phyloP scores from a whole-genome alignment of 1,140 invertebrate species.

The Semibalanus balanoides region DNA sequence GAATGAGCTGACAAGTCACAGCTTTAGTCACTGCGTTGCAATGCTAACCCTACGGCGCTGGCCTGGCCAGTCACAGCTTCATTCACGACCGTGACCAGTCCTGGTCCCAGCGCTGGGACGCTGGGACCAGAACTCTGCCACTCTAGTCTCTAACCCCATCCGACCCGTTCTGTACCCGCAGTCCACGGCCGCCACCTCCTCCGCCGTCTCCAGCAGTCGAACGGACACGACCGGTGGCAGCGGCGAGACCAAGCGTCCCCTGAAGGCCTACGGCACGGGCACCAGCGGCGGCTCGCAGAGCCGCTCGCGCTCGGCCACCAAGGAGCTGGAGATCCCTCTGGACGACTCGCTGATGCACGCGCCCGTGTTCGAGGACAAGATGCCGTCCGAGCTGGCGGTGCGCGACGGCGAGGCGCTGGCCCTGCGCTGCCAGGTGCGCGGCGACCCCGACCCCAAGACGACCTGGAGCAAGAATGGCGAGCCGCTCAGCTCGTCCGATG shows the following conservation, averaged over 20 bases:
- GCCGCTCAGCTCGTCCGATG: slow-evolving; percentile 56
- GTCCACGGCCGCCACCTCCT: too few species aligned
- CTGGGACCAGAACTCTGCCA: too few species aligned
- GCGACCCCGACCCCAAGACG: slow-evolving; percentile 81
- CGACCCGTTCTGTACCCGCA: too few species aligned
- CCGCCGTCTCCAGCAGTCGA: too few species aligned
- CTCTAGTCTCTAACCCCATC: too few species aligned
- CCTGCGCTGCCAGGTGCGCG: slow-evolving; percentile 60
- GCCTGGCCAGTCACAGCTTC: too few species aligned
- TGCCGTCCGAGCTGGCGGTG: slow-evolving; percentile 49
- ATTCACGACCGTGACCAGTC: too few species aligned
- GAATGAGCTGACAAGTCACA: too few species aligned
- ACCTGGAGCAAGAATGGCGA: slow-evolving; percentile 71
- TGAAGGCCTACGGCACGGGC: slow-evolving; percentile 63
- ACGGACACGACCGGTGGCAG: neutral
- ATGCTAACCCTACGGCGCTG: too few species aligned
- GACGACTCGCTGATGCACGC: slow-evolving; percentile 67
- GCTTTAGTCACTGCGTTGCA: too few species aligned
- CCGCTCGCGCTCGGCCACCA: slow-evolving; percentile 72
- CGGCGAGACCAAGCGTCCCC: slow-evolving; percentile 30
- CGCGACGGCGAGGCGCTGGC: slow-evolving; percentile 67
- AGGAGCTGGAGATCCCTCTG: slow-evolving; percentile 73
- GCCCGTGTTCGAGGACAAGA: slow-evolving; percentile 57
- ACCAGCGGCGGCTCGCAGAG: slow-evolving; percentile 46
- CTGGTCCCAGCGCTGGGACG: too few species aligned